Base-by-base conservation (phyloP, 2,113 vertebrate genomes). In the Ceratotherium simum region DNA sequence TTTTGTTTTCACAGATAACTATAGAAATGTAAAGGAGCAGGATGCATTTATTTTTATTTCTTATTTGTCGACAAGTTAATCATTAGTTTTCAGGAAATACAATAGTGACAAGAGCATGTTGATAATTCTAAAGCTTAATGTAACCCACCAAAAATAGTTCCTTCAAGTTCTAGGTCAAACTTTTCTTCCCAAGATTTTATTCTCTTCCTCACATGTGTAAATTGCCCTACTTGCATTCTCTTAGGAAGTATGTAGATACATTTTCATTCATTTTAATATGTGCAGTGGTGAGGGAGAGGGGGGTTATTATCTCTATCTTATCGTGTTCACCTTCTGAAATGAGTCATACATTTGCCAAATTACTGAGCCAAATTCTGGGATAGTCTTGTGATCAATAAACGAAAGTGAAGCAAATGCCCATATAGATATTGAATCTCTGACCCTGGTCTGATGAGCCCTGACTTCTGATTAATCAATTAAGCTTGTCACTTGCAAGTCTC, bases 401-500 rank as follows among this genome's bases (percentile, higher is more conserved):
- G 27, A 83, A 16, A 82, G 31, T 51, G 39, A 80, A 87, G 56
- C 48, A 90, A 33, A 12, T 78, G 6, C 11, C 39, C 82, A 42
- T 72, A 73, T 72, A 88, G 33, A 46, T 54, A 84, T 91, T 73
- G 67, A 65, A 79, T 95, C 42, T 95, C 70, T 92, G 62, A 91
- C 56, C n/a, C 58, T 79, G 13, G 8, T 65, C 56, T 93, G 25
- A 83, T 92, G 78, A 89, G 36, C 21, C 17, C 60, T 79, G 65
- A 75, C 39, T 96, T 69, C 67, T 93, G 90, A 92, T 94, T 88
- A 81, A 94, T 85, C 62, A 93, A 29, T 95, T 96, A 76, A 91
- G 33, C 91, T 85, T 80, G 39, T 96, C 69, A 70, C 51, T 96
- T 92, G 51, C 54, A 95, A 72, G 31, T 83, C 14, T 78, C 69